phyloP scores from a whole-genome alignment of 1,140 invertebrate species.

The Thaumetopoea pityocampa region DNA sequence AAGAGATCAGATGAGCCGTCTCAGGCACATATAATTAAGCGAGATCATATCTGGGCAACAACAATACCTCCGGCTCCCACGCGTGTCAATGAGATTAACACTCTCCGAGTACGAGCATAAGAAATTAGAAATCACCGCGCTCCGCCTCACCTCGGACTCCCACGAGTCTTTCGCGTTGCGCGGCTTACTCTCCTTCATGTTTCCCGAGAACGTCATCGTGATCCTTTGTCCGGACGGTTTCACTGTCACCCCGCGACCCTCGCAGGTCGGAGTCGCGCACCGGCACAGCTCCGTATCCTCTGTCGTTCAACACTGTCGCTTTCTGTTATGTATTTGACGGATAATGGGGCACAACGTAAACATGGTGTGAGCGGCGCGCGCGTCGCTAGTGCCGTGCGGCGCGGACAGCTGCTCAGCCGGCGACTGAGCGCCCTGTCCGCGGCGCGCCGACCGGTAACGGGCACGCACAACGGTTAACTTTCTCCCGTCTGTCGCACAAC shows the following conservation, averaged over 20 bases:
- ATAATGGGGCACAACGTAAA: conserved; percentile 37
- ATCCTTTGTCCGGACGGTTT: conserved; percentile 38
- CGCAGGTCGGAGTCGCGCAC: conserved; percentile 16
- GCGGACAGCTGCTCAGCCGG: conserved; percentile 14
- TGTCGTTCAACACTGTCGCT: conserved; percentile 50
- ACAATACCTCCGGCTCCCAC: conserved; percentile 37
- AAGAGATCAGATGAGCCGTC: conserved; percentile 37
- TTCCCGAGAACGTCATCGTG: conserved; percentile 61
- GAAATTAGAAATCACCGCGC: conserved; percentile 29
- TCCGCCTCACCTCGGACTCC: conserved; percentile 61
- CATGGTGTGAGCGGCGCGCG: conserved; percentile 30
- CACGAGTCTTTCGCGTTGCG: conserved; percentile 56
- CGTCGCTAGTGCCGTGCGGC: conserved; percentile 10
- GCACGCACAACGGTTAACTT: conserved; percentile 71
- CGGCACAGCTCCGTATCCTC: conserved; percentile 9
- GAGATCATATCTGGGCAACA: conserved; percentile 24
- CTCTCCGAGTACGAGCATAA: conserved; percentile 15
- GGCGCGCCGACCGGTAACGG: conserved; percentile 39
- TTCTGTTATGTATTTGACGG: conserved; percentile 46
- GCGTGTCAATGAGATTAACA: conserved; percentile 25
- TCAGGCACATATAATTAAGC: conserved; percentile 47
- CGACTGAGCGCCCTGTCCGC: conserved; percentile 23
- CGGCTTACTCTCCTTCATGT: conserved; percentile 64
- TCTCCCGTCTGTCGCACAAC: conserved; percentile 47
- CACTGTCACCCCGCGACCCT: conserved; percentile 41